Percentiles rank a stretch among this genome's conserved stretches.
Evolutionary conservation across 2,888 invertebrate species (phyloP).

Genomic region (Phasia obesa): DNA sequence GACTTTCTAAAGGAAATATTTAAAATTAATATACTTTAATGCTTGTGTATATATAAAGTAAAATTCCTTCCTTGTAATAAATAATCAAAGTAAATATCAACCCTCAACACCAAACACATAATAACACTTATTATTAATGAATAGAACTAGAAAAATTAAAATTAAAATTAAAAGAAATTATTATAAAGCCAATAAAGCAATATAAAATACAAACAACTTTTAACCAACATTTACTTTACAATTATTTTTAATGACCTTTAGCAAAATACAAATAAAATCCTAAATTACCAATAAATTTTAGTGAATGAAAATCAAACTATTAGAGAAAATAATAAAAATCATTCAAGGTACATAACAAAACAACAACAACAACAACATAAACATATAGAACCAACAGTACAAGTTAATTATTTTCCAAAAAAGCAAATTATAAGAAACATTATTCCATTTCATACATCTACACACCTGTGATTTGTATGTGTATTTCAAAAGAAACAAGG

Average conservation of each 20-base stretch:
- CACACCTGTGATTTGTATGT: conserved; percentile 63
- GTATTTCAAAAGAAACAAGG: conserved; percentile 25
- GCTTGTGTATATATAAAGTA: conserved; percentile 31
- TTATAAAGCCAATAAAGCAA: conserved; percentile 45
- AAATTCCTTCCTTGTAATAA: conserved; percentile 27
- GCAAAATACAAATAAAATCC: conserved; percentile 1
- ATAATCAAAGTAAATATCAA: conserved; percentile 3
- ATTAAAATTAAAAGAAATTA: neutral
- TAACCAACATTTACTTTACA: conserved; percentile 30
- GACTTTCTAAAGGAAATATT: conserved; percentile 5
- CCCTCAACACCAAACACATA: conserved; percentile 16
- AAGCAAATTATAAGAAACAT: conserved; percentile 40
- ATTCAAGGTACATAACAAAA: conserved; percentile 37
- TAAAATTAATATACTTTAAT: neutral
- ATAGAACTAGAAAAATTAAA: neutral
- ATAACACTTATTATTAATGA: neutral
- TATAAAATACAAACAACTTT: conserved; percentile 39
- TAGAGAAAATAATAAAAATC: conserved; percentile 17
- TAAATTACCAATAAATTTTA: conserved; percentile 24
- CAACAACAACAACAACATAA: conserved; percentile 43
- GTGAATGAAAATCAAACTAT: conserved; percentile 39
- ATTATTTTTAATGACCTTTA: conserved; percentile 22
- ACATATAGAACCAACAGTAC: conserved; percentile 68
- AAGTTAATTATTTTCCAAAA: conserved; percentile 65
- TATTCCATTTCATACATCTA: conserved; percentile 58